These are phyloP conservation scores for Bubo blakistoni DNA, from an alignment of 2,113 vertebrate genomes.

Conservation along the genomic window DNA sequence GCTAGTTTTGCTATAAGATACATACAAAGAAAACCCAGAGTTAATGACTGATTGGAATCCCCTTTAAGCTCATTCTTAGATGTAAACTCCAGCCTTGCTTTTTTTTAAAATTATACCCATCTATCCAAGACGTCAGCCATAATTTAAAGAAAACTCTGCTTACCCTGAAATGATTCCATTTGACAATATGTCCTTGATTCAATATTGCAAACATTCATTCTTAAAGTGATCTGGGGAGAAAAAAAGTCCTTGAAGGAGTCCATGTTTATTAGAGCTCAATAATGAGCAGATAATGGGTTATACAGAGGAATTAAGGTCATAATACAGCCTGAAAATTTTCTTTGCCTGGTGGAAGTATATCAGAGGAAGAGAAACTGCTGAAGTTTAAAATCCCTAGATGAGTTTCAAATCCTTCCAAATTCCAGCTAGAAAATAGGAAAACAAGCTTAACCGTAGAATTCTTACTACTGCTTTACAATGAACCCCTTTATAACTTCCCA, in stretches of 20 bases:
- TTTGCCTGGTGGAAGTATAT: not conserved
- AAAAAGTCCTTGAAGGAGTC: not conserved
- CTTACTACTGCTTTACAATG: not conserved
- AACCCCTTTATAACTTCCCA: not conserved
- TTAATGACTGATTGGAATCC: not conserved
- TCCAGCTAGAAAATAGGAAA: constrained; percentile 17
- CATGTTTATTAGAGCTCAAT: constrained; percentile 17
- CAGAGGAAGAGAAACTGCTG: constrained; percentile 38
- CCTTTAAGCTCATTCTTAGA: not conserved
- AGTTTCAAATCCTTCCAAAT: constrained; percentile 42
- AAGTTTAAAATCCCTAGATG: constrained; percentile 49
- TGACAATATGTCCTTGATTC: not conserved
- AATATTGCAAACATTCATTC: not conserved
- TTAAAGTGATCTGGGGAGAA: not conserved
- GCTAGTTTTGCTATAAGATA: not conserved
- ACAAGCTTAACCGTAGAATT: constrained; percentile 2
- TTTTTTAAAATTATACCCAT: not conserved
- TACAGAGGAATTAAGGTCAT: constrained; percentile 41
- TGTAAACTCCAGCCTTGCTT: not conserved
- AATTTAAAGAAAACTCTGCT: not conserved
- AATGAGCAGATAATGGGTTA: constrained; percentile 37
- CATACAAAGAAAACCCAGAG: not conserved
- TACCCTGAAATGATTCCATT: not conserved
- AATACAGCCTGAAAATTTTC: constrained; percentile 32
- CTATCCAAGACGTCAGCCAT: not conserved